Conservation (phyloP, 2,113 vertebrate genomes). For the Columba janthina region DNA sequence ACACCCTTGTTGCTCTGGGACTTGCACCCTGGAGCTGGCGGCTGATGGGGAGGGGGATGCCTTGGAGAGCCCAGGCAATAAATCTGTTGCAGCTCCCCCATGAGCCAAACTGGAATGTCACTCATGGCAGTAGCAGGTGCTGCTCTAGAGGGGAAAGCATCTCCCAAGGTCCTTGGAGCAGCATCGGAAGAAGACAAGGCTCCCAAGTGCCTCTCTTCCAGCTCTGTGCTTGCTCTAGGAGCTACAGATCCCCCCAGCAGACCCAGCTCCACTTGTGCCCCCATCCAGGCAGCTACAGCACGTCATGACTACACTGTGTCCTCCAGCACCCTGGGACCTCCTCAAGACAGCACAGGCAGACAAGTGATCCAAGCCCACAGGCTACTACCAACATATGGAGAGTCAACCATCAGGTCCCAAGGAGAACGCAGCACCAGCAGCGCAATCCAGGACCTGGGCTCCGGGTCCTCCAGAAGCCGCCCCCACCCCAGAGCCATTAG, state of each 20-base stretch:
- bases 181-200: background rate
- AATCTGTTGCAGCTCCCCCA: background rate
- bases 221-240: background rate
- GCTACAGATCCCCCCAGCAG: background rate
- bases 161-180: background rate
- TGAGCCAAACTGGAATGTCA: background rate
- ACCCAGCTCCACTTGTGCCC: background rate
- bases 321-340: background rate
- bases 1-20: background rate
- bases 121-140: background rate
- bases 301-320: rapidly evolving
- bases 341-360: background rate
- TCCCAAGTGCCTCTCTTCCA: background rate
- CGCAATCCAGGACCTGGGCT: background rate
- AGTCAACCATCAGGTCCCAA: background rate
- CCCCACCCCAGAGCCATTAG: background rate
- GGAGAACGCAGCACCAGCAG: background rate
- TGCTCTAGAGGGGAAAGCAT: background rate
- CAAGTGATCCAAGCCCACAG: rapidly evolving
- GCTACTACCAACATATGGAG: background rate
- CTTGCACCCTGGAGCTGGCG: background rate
- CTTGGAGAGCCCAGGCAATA: background rate
- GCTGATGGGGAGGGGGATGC: background rate
- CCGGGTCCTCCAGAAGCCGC: background rate
- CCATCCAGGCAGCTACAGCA: background rate